Conservation (phyloP, 2,113 vertebrate genomes). For the Gambusia affinis region DNA sequence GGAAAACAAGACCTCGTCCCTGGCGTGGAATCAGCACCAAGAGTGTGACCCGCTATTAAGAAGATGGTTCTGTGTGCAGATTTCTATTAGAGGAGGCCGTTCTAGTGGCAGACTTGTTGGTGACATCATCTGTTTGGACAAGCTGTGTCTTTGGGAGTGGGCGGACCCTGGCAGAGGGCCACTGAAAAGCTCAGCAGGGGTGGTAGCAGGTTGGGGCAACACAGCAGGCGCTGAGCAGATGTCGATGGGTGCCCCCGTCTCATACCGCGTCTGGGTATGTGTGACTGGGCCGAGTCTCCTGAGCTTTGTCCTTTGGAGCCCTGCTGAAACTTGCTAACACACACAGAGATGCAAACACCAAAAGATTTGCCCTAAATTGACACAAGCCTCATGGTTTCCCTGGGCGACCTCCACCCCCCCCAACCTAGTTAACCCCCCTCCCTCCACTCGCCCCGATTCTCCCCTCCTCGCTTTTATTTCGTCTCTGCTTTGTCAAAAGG, state of each 20-base stretch:
- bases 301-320: constrained; percentile 30
- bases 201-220: constrained; percentile 31
- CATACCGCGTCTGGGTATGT: constrained; percentile 28
- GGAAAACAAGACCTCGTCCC: no score
- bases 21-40: background rate
- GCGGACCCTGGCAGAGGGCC: constrained; percentile 37
- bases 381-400: constrained; percentile 72
- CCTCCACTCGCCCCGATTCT: background rate
- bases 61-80: background rate
- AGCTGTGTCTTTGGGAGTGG: constrained; percentile 16
- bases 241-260: constrained; percentile 22
- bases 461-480: background rate
- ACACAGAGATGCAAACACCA: constrained; percentile 39
- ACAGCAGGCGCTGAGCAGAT: constrained; percentile 60
- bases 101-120: background rate
- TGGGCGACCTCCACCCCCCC: constrained; percentile 34
- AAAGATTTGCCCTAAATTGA: constrained; percentile 58
- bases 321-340: background rate
- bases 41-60: background rate
- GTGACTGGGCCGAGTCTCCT: constrained; percentile 40
- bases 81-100: background rate
- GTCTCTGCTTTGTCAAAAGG: constrained; percentile 66
- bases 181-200: constrained; percentile 52
- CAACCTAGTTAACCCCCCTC: background rate
- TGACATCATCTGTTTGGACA: constrained; percentile 22